These are phyloP conservation scores for Notothenia rossii DNA, from an alignment of 2,113 vertebrate species.

Conservation along the genomic window DNA sequence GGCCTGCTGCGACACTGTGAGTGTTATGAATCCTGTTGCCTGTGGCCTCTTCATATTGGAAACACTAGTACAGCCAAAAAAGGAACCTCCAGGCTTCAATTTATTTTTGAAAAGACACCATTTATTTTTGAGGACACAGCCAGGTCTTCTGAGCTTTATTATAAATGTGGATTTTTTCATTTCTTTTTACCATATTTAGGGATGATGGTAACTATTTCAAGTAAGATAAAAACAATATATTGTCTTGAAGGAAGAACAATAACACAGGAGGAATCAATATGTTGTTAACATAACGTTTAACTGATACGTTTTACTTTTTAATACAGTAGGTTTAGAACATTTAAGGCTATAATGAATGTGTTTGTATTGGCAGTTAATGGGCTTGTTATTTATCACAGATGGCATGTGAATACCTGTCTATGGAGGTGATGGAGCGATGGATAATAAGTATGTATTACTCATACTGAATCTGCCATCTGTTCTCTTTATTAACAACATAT, in stretches of 20 bases:
- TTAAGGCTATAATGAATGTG: background rate
- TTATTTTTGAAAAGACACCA: constrained; percentile 2
- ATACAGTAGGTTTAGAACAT: background rate
- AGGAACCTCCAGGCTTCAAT: background rate
- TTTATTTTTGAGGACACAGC: background rate
- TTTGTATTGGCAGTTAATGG: constrained; percentile 15
- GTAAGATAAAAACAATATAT: too few relatives aligned
- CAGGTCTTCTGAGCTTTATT: background rate
- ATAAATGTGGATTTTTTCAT: background rate
- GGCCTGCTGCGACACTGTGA: constrained; percentile 88
- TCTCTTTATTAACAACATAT: background rate
- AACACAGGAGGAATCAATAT: background rate
- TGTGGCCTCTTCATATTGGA: background rate
- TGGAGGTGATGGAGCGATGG: constrained; percentile 96
- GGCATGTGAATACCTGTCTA: constrained; percentile 92
- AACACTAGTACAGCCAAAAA: background rate
- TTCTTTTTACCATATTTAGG: background rate
- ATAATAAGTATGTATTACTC: constrained; percentile 88
- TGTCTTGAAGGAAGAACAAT: too few relatives aligned
- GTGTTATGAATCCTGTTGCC: constrained; percentile 41
- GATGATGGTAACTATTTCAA: background rate
- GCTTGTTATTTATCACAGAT: constrained; percentile 82
- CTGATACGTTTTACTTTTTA: background rate
- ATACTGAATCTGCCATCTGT: background rate
- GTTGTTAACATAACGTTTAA: background rate